These are phyloP conservation scores for Muscicapa striata DNA, from an alignment of 2,797 vertebrate species.

Conservation along the genomic window DNA sequence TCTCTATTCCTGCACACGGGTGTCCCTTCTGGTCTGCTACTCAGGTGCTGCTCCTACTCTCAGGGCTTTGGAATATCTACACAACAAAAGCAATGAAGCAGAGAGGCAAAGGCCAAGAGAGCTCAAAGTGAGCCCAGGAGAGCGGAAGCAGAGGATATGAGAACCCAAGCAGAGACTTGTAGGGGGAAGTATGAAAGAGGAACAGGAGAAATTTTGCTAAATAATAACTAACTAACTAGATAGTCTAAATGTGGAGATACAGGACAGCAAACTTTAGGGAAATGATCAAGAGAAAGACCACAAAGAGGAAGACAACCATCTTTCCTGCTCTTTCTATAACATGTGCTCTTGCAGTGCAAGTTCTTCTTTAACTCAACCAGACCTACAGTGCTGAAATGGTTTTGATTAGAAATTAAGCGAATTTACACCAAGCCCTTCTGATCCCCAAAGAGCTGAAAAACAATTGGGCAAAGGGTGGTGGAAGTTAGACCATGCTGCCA, in stretches of 20 bases:
- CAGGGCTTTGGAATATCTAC: rapidly evolving
- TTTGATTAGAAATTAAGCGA: not conserved
- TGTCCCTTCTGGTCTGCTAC: not conserved
- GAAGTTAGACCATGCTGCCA: not conserved
- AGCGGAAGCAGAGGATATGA: rapidly evolving
- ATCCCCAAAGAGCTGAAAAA: not conserved
- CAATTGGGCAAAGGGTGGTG: not conserved
- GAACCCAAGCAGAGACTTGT: not conserved
- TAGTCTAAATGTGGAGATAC: not conserved
- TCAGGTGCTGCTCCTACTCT: not conserved
- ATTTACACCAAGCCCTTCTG: not conserved
- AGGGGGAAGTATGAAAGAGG: rapidly evolving
- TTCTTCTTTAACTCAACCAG: not conserved
- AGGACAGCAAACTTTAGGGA: not conserved
- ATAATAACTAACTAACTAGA: too few relatives aligned
- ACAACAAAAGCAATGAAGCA: not conserved
- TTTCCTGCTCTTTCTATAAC: not conserved
- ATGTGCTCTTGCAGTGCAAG: not conserved
- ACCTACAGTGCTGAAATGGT: not conserved
- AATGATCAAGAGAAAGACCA: not conserved
- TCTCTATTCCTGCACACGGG: rapidly evolving
- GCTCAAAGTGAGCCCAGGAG: too few relatives aligned
- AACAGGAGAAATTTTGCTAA: rapidly evolving
- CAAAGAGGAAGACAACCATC: too few relatives aligned
- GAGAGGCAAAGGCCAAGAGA: not conserved